These are phyloP conservation scores for Scylla paramamosain DNA, from an alignment of 1,140 invertebrate genomes.

Conservation along the genomic window DNA sequence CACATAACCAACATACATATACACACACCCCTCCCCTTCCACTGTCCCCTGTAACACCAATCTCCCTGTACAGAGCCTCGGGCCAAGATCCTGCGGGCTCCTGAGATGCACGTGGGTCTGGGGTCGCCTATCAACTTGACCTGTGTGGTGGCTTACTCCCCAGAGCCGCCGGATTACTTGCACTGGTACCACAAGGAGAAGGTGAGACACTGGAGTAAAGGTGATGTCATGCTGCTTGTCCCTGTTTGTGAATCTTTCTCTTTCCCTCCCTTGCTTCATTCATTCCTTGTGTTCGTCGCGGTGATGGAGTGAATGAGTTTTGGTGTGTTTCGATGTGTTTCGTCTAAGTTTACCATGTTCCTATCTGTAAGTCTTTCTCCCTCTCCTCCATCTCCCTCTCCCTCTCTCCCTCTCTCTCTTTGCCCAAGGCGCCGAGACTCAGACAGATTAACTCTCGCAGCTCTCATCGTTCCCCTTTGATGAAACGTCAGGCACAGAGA, in stretches of 20 bases:
- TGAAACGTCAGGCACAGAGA: background rate
- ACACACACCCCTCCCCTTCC: background rate
- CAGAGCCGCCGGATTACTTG: constrained; percentile 94
- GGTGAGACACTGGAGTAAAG: constrained; percentile 62
- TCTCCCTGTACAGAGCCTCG: constrained; percentile 87
- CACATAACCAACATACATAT: too few relatives aligned
- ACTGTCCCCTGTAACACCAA: background rate
- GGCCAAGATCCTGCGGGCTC: constrained; percentile 92
- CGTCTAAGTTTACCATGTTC: too few relatives aligned
- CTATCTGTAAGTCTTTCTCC: background rate
- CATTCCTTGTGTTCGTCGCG: too few relatives aligned
- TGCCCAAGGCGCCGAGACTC: background rate
- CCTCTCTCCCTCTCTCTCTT: background rate
- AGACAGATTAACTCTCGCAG: too few relatives aligned
- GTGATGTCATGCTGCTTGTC: background rate
- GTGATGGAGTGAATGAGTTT: too few relatives aligned
- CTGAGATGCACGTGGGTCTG: constrained; percentile 93
- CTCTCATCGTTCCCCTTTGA: background rate
- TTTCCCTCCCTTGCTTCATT: too few relatives aligned
- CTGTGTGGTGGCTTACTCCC: constrained; percentile 92
- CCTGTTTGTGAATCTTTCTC: too few relatives aligned
- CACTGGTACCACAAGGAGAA: constrained; percentile 84
- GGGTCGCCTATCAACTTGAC: constrained; percentile 96
- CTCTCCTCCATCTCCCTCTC: background rate
- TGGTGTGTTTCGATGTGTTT: too few relatives aligned